Conservation (phyloP, 2,888 invertebrate species). For the Anticlea derivata region DNA sequence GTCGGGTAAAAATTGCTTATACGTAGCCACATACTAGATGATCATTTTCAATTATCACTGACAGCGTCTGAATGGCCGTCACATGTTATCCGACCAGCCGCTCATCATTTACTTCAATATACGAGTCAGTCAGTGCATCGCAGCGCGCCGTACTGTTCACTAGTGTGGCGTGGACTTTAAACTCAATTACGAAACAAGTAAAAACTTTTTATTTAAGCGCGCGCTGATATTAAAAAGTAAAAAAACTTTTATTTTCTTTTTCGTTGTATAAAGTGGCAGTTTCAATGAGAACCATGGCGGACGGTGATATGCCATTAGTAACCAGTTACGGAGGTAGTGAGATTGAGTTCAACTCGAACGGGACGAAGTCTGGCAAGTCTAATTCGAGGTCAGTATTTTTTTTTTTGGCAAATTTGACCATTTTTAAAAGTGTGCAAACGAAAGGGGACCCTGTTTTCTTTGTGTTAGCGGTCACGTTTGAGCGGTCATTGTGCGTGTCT, state of each 20-base stretch:
- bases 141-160: constrained; percentile 46
- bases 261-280: constrained; percentile 36
- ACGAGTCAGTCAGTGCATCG: constrained; percentile 61
- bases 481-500: background rate
- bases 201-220: constrained; percentile 21
- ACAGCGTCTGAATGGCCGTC: constrained; percentile 59
- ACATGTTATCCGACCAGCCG: constrained; percentile 67
- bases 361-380: constrained; percentile 66
- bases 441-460: constrained; percentile 17
- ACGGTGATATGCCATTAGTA: constrained; percentile 76
- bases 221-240: background rate
- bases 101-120: constrained; percentile 76
- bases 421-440: constrained; percentile 10
- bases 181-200: constrained; percentile 25
- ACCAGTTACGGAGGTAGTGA: constrained; percentile 73
- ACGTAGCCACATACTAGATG: constrained; percentile 43
- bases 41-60: constrained; percentile 73
- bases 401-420: constrained; percentile 25
- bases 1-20: background rate
- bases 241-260: constrained; percentile 33
- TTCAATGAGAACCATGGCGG: constrained; percentile 63
- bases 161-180: constrained; percentile 34
- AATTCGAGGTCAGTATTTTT: constrained; percentile 71
- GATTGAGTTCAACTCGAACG: constrained; percentile 71
- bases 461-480: constrained; percentile 10